phyloP scores from a whole-genome alignment of 1,140 invertebrate genomes.

The Hycleus cichorii region DNA sequence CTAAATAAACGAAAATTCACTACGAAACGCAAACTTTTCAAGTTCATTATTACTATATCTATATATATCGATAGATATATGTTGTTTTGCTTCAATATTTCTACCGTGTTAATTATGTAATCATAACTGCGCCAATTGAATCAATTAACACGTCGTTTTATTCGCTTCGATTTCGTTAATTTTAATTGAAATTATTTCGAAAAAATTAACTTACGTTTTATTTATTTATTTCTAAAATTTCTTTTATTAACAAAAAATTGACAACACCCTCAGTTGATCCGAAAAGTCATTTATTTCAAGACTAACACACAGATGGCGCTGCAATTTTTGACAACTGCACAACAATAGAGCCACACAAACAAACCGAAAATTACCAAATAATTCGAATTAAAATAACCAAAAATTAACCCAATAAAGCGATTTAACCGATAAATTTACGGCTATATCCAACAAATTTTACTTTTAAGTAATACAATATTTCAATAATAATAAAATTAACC shows the following conservation, averaged over 20 bases:
- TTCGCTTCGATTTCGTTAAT: not conserved
- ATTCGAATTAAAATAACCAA: too few relatives aligned
- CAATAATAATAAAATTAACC: too few relatives aligned
- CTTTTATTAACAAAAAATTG: slow-evolving; percentile 23
- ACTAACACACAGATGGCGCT: not conserved
- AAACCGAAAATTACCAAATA: too few relatives aligned
- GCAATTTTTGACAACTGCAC: not conserved
- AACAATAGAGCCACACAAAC: not conserved
- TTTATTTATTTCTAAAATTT: slow-evolving; percentile 17
- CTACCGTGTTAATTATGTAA: slow-evolving; percentile 1
- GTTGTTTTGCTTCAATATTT: not conserved
- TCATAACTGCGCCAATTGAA: too few relatives aligned
- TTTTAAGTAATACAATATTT: too few relatives aligned
- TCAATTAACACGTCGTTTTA: too few relatives aligned
- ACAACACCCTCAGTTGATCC: slow-evolving; percentile 22
- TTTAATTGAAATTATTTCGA: slow-evolving; percentile 6
- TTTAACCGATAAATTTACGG: too few relatives aligned
- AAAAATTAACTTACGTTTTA: slow-evolving; percentile 13
- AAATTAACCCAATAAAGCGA: too few relatives aligned
- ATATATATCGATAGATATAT: too few relatives aligned
- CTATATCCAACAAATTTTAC: too few relatives aligned
- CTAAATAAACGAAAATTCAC: not conserved
- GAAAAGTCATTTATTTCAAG: not conserved
- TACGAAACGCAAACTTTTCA: not conserved
- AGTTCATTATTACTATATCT: not conserved